Evolutionary conservation across 2,888 invertebrate genomes (phyloP).

Genomic region (Meiosimyza decipiens): DNA sequence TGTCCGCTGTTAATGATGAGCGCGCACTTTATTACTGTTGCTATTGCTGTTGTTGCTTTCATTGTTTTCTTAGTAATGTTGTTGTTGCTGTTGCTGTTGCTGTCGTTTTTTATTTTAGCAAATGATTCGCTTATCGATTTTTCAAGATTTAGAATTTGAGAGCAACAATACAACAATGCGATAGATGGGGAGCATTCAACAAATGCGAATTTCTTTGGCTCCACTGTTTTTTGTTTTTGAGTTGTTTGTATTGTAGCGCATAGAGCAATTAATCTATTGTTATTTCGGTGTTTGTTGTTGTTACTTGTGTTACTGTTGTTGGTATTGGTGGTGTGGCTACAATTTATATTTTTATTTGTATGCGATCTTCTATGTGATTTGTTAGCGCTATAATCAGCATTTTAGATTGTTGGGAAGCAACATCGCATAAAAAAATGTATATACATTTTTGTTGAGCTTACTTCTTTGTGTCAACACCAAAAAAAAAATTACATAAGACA

Average conservation of each 20-base stretch:
- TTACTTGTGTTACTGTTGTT: conserved; percentile 1
- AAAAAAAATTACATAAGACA: no score
- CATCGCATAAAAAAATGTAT: no score
- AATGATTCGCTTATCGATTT: conserved; percentile 23
- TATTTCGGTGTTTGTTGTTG: conserved; percentile 7
- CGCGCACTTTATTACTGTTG: background rate
- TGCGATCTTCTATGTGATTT: no score
- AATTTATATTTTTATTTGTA: no score
- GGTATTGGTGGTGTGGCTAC: background rate
- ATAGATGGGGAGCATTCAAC: conserved; percentile 2
- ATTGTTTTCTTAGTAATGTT: no score
- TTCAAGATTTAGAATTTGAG: conserved; percentile 28
- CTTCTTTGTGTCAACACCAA: no score
- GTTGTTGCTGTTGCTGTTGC: conserved; percentile 15
- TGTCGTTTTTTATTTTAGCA: background rate
- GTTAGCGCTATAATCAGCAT: no score
- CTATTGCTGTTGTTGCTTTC: background rate
- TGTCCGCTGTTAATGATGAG: conserved; percentile 7
- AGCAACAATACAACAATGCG: conserved; percentile 3
- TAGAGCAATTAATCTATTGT: conserved; percentile 23
- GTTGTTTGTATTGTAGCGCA: conserved; percentile 10
- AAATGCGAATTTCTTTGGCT: conserved; percentile 12
- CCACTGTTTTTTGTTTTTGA: background rate
- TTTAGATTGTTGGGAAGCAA: no score
- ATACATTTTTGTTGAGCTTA: no score